Evolutionary conservation across 1,140 invertebrate genomes (phyloP), one percentile per base, ranked within the genome.

Genomic region (Drosophila bipectinata): DNA sequence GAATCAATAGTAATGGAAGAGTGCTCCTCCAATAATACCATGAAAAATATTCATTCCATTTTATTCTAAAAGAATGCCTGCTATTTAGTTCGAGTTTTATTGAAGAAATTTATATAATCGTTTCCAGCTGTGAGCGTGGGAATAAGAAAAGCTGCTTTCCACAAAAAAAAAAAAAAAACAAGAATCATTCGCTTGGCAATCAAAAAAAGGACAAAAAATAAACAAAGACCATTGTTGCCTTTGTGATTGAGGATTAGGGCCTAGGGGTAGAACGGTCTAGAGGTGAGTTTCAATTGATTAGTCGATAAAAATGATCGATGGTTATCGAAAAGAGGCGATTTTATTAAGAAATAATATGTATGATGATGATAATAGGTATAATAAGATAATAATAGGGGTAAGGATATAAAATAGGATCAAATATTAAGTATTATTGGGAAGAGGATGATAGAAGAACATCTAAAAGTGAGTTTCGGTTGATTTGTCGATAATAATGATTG

Each of bases 271-370:
- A 62, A 51, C 37, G 58, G 58, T 7, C 37, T 24, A 32, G 44
- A 54, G 41, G 60, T 55, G 61, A 68, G 37, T 61, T 28, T 78
- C 79, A 72, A 82, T 82, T 82, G 79, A 82, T 78, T 82, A 68
- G 55, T 64, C 79, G 69, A 74, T 78, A 78, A 66, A 55, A 79
- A 78, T 78, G 79, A 78, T 73, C 59, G 79, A 82, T 74, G 74
- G 57, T 45, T 67, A 21, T 15, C 14, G 14, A n/a, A 7, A 4
- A 14, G 12, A 12, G 34, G 34, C 12, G 34, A 37, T 4, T 4
- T 37, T 37, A 37, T 37, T 10, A n/a, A n/a, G 9, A n/a, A 37
- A 10, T 12, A 37, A n/a, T 37, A 9, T 7, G 10, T 9, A 9
- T 37, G 6, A 28, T 28, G 6, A 28, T 28, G 1, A 28, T 28